Percentiles rank a stretch among this genome's conserved stretches.
Conservation (phyloP, 2,888 invertebrate genomes). For the Hydriomena furcata region DNA sequence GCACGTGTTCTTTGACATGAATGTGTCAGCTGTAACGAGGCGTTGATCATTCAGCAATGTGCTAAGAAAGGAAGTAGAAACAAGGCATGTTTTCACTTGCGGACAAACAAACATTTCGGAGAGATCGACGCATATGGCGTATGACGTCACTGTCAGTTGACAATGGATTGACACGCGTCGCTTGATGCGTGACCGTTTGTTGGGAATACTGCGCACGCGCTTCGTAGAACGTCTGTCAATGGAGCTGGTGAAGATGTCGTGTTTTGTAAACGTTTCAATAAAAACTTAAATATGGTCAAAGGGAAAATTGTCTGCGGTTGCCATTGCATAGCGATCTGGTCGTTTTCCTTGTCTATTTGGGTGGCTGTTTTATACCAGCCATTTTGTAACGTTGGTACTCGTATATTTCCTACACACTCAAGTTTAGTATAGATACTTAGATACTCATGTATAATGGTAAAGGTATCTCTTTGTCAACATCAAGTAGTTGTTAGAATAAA, state of each 20-base stretch:
- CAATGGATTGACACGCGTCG: constrained; percentile 48
- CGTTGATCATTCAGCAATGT: constrained; percentile 11
- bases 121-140: constrained; percentile 50
- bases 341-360: constrained; percentile 20
- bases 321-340: constrained; percentile 22
- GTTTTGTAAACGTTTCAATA: constrained; percentile 64
- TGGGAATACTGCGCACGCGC: constrained; percentile 63
- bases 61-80: constrained; percentile 25
- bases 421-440: background rate
- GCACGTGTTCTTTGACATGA: constrained; percentile 13
- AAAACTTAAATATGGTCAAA: constrained; percentile 37
- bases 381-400: constrained; percentile 6
- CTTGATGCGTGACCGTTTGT: constrained; percentile 30
- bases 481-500: no score
- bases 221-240: constrained; percentile 67
- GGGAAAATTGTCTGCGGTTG: constrained; percentile 26
- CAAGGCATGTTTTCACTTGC: constrained; percentile 47
- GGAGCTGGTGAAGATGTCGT: constrained; percentile 53
- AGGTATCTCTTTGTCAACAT: no score
- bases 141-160: constrained; percentile 45
- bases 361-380: constrained; percentile 5
- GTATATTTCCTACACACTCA: background rate
- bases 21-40: constrained; percentile 4
- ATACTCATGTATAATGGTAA: background rate
- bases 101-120: constrained; percentile 65